Evolutionary conservation across 1,140 invertebrate species (phyloP).

Genomic region (Formica exsecta): DNA sequence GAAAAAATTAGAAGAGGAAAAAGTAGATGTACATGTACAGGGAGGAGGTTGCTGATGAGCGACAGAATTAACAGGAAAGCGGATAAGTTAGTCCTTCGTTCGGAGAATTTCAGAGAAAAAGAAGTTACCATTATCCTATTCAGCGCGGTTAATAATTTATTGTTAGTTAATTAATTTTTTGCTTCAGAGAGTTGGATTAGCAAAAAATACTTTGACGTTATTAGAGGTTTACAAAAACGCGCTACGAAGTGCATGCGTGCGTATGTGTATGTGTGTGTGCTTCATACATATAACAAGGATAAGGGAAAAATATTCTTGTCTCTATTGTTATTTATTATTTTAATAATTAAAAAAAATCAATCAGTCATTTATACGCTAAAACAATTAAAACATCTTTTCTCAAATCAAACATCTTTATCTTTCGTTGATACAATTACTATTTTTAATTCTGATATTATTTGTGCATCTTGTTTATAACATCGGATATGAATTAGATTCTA

Average conservation of each 20-base stretch:
- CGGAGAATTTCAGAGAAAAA: slow-evolving; percentile 11
- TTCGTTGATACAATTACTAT: too few species aligned
- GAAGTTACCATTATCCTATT: background rate
- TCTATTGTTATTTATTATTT: too few species aligned
- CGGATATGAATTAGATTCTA: too few species aligned
- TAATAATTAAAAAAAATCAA: too few species aligned
- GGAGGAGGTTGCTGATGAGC: slow-evolving; percentile 16
- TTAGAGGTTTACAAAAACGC: background rate
- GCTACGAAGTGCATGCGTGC: too few species aligned
- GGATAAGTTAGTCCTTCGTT: slow-evolving; percentile 29
- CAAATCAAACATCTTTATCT: too few species aligned
- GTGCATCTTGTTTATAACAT: too few species aligned
- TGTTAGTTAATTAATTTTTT: slow-evolving; percentile 22
- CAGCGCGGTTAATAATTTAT: slow-evolving; percentile 35
- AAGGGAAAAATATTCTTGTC: background rate
- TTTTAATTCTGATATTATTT: too few species aligned
- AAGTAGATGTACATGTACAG: background rate
- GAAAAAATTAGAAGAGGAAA: slow-evolving; percentile 12
- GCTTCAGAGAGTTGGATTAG: background rate
- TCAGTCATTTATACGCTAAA: too few species aligned
- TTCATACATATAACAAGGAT: background rate
- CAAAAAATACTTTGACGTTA: background rate
- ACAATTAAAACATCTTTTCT: too few species aligned
- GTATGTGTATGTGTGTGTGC: too few species aligned
- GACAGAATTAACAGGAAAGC: slow-evolving; percentile 15